phyloP scores from a whole-genome alignment of 2,888 invertebrate genomes.

The Rotaria macrura region DNA sequence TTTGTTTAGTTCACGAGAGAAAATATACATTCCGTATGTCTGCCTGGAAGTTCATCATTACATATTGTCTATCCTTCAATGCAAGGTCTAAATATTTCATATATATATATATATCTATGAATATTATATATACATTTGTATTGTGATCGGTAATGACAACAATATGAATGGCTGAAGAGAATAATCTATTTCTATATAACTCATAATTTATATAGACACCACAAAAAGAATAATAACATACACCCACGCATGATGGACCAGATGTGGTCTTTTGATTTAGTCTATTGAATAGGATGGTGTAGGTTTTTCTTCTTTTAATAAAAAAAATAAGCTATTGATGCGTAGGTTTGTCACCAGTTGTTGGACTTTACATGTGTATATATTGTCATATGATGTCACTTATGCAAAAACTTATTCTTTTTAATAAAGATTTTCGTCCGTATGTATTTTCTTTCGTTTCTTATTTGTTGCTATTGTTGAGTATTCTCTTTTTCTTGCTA shows the following conservation, averaged over 20 bases:
- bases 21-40: background rate
- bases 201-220: background rate
- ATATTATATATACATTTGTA: background rate
- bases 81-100: background rate
- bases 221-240: background rate
- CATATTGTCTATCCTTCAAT: background rate
- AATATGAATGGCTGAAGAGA: background rate
- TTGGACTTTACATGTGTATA: background rate
- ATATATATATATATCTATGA: background rate
- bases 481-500: background rate
- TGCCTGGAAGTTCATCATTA: background rate
- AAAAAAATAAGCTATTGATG: background rate
- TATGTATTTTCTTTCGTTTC: too few relatives aligned
- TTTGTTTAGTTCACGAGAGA: background rate
- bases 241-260: background rate
- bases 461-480: background rate
- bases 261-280: background rate
- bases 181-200: background rate
- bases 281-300: background rate
- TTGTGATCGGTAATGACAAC: slow-evolving; percentile 4
- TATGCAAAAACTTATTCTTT: background rate
- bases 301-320: background rate
- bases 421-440: too few relatives aligned
- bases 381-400: background rate
- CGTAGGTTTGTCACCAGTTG: background rate